phyloP scores from a whole-genome alignment of 2,113 vertebrate genomes.

The Vimba vimba region DNA sequence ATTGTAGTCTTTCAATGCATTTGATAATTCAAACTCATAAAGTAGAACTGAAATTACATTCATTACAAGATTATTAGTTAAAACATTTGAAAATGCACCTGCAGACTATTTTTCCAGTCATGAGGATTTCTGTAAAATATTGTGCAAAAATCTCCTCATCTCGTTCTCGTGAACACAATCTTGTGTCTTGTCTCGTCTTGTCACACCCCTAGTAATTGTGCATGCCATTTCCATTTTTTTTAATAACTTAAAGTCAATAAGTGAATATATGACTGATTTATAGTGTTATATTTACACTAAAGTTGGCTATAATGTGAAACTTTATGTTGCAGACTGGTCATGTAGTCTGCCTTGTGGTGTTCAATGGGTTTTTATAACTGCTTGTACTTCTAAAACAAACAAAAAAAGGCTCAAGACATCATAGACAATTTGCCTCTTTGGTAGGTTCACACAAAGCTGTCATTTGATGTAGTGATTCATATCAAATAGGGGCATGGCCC shows the following conservation, averaged over 20 bases:
- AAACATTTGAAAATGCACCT: too few species aligned
- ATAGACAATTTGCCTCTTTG: conserved; percentile 28
- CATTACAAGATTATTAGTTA: too few species aligned
- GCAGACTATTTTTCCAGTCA: too few species aligned
- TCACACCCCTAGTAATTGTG: neutral
- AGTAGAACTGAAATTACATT: too few species aligned
- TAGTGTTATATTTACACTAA: neutral
- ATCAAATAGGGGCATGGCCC: conserved; percentile 19
- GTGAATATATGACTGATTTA: neutral
- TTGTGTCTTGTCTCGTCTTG: too few species aligned
- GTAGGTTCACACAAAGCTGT: conserved; percentile 41
- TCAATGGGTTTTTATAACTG: neutral
- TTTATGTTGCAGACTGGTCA: neutral
- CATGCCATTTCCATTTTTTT: neutral
- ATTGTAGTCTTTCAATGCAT: too few species aligned
- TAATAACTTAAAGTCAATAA: neutral
- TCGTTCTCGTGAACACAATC: too few species aligned
- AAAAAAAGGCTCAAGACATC: conserved; percentile 27
- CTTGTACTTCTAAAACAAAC: conserved; percentile 19
- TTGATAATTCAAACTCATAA: too few species aligned
- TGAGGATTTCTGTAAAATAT: too few species aligned
- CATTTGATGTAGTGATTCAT: conserved; percentile 28
- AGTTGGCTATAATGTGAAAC: neutral
- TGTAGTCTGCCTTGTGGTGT: neutral
- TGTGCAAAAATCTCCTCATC: too few species aligned